Conservation (phyloP, 1,140 invertebrate species). For the Ceratina japonica region DNA sequence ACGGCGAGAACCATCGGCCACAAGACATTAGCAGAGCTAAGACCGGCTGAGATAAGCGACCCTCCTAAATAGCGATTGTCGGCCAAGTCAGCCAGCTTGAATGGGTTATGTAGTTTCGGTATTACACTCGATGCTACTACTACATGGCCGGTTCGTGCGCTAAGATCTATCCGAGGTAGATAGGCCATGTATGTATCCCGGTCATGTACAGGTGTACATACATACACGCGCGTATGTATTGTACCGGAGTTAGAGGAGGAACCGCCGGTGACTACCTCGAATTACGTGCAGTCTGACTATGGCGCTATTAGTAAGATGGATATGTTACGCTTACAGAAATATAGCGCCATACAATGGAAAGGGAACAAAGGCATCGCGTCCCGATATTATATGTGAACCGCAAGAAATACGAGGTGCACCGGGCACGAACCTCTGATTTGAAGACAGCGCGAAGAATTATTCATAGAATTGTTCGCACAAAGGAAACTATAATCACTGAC, state of each 20-base stretch:
- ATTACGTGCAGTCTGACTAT: slow-evolving; percentile 44
- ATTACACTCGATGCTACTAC: slow-evolving; percentile 45
- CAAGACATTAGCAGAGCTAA: slow-evolving; percentile 51
- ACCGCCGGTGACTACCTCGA: slow-evolving; percentile 30
- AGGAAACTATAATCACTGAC: too few species aligned
- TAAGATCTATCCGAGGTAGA: slow-evolving; percentile 45
- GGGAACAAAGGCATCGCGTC: background rate
- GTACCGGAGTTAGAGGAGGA: background rate
- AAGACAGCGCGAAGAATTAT: too few species aligned
- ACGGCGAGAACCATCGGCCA: slow-evolving; percentile 21
- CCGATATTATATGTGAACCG: slow-evolving; percentile 7
- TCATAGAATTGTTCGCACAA: too few species aligned
- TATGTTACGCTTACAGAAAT: slow-evolving; percentile 36
- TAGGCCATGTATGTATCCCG: slow-evolving; percentile 24
- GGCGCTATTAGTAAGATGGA: slow-evolving; percentile 48
- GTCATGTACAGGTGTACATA: background rate
- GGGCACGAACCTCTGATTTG: too few species aligned
- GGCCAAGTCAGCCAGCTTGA: slow-evolving; percentile 50
- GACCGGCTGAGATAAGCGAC: slow-evolving; percentile 47
- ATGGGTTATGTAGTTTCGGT: slow-evolving; percentile 50
- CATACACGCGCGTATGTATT: background rate
- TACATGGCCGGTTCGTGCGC: background rate
- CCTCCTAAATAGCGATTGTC: slow-evolving; percentile 55
- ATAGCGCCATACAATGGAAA: background rate
- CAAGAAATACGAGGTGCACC: background rate